Evolutionary conservation across 2,888 invertebrate species (phyloP).

Genomic region (Dorcus parallelipipedus): DNA sequence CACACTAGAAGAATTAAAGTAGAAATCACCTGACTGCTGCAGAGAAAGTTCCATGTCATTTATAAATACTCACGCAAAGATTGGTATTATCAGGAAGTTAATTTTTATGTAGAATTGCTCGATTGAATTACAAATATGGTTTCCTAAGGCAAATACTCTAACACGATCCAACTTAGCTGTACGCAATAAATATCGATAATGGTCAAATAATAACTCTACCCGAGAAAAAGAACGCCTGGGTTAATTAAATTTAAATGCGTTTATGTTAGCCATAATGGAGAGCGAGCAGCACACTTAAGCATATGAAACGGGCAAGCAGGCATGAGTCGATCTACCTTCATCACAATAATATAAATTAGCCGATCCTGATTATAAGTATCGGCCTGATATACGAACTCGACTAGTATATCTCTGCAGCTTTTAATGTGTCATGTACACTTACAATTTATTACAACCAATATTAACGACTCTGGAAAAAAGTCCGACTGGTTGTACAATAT

Average conservation of each 20-base stretch:
- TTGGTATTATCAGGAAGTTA: too few relatives aligned
- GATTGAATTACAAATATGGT: too few relatives aligned
- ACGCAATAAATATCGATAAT: background rate
- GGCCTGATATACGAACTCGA: slow-evolving; percentile 31
- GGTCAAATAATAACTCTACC: background rate
- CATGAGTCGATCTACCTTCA: slow-evolving; percentile 12
- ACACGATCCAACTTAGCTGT: too few relatives aligned
- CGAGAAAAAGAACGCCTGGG: background rate
- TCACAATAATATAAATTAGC: slow-evolving; percentile 37
- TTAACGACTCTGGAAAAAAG: slow-evolving; percentile 25
- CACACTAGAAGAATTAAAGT: too few relatives aligned
- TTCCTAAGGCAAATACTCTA: too few relatives aligned
- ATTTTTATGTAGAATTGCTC: too few relatives aligned
- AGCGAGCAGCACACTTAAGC: background rate
- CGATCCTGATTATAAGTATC: slow-evolving; percentile 37
- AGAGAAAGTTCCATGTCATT: too few relatives aligned
- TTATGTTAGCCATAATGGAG: background rate
- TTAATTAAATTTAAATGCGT: slow-evolving; percentile 8
- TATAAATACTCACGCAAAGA: too few relatives aligned
- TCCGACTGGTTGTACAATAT: slow-evolving; percentile 30
- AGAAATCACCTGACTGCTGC: too few relatives aligned
- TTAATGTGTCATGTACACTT: slow-evolving; percentile 42
- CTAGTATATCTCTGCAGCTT: slow-evolving; percentile 38
- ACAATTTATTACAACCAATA: slow-evolving; percentile 41
- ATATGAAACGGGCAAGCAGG: background rate